Evolutionary conservation across 1,140 invertebrate genomes (phyloP).

Genomic region (Habropoda laboriosa): DNA sequence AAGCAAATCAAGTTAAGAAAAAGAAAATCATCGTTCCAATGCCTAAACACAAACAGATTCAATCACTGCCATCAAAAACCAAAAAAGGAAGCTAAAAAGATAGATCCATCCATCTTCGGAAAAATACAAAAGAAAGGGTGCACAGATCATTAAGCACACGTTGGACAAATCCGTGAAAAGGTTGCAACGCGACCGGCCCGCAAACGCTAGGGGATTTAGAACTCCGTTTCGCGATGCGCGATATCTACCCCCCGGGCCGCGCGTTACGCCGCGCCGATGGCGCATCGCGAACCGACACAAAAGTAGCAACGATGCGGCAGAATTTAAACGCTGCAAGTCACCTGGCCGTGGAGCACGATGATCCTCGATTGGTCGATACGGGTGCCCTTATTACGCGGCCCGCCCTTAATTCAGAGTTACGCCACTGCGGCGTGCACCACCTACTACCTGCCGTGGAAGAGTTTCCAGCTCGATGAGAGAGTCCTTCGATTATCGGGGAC

Average conservation of each 20-base stretch:
- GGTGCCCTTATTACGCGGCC: slow-evolving; percentile 35
- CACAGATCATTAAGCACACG: background rate
- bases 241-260: background rate
- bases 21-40: too few species aligned
- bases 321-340: slow-evolving; percentile 37
- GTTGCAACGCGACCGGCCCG: background rate
- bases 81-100: background rate
- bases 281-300: background rate
- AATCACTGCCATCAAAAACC: too few species aligned
- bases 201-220: background rate
- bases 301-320: slow-evolving; percentile 39
- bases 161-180: background rate
- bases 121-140: background rate
- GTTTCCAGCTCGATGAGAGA: background rate
- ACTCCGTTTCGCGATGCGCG: background rate
- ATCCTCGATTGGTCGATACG: slow-evolving; percentile 43
- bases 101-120: too few species aligned
- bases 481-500: slow-evolving; percentile 51
- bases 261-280: background rate
- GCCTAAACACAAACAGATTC: too few species aligned
- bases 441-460: slow-evolving; percentile 24
- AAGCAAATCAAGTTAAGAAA: too few species aligned
- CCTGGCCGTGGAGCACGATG: background rate
- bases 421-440: slow-evolving; percentile 37
- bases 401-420: slow-evolving; percentile 46